A percentile compares a stretch with the other conserved stretches of the same genome.
These are phyloP conservation scores for Siphamia tubifer DNA, from an alignment of 2,113 vertebrate species.

Conservation along the genomic window DNA sequence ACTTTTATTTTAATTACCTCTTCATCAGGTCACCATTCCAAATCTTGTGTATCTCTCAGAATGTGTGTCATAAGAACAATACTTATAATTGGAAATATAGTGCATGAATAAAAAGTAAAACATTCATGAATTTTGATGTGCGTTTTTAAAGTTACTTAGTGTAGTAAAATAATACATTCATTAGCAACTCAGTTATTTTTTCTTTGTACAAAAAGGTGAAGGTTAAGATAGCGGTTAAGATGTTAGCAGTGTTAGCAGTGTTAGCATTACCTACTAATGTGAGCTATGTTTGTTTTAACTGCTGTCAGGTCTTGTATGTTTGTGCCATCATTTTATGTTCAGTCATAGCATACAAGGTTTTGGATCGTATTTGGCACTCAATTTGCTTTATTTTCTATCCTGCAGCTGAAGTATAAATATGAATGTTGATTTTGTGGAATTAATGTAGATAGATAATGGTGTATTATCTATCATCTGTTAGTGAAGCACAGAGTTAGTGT, in stretches of 20 bases:
- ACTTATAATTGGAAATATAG: too few relatives aligned
- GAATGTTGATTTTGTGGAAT: not conserved
- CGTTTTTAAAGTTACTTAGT: too few relatives aligned
- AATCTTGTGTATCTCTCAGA: too few relatives aligned
- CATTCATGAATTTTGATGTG: too few relatives aligned
- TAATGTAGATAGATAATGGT: not conserved
- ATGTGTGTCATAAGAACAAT: too few relatives aligned
- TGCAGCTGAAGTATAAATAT: not conserved
- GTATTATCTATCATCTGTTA: not conserved
- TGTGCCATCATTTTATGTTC: not conserved
- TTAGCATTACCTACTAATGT: too few relatives aligned
- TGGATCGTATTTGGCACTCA: slow-evolving; percentile 13
- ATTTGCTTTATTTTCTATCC: not conserved
- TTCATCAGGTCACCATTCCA: too few relatives aligned
- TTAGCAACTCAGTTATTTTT: not conserved
- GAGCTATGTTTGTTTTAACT: not conserved
- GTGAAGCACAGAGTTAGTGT: not conserved
- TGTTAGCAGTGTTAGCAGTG: too few relatives aligned
- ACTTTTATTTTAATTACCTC: too few relatives aligned
- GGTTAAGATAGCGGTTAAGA: not conserved
- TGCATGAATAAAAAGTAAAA: too few relatives aligned
- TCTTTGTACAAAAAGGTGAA: not conserved
- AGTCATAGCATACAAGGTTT: not conserved
- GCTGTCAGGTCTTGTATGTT: not conserved
- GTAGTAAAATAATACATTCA: not conserved